phyloP scores from a whole-genome alignment of 2,797 vertebrate genomes.

The Cottoperca gobio region DNA sequence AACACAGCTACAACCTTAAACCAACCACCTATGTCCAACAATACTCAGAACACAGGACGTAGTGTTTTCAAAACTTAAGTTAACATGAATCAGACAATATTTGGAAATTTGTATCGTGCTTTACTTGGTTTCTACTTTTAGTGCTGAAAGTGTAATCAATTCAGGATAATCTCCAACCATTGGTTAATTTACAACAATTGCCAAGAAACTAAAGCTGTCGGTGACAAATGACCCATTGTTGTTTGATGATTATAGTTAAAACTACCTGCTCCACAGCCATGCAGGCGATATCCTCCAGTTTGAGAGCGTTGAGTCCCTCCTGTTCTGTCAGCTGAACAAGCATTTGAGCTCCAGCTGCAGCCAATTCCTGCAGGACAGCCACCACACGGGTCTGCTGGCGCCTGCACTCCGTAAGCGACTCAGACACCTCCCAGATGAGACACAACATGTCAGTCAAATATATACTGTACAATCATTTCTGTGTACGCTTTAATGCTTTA shows the following conservation, averaged over 20 bases:
- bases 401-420: conserved; percentile 90
- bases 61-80: neutral
- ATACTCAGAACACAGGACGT: neutral
- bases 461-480: neutral
- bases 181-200: neutral
- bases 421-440: conserved; percentile 84
- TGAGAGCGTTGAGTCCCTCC: conserved; percentile 88
- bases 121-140: neutral
- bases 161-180: neutral
- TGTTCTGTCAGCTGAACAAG: conserved; percentile 89
- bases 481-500: neutral
- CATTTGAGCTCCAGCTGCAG: conserved; percentile 92
- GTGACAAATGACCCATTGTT: neutral
- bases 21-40: neutral
- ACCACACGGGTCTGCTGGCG: conserved; percentile 93
- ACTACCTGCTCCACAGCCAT: conserved; percentile 92
- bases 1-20: neutral
- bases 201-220: neutral
- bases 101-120: neutral
- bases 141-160: neutral
- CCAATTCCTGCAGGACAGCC: conserved; percentile 94
- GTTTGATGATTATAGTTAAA: neutral
- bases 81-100: neutral
- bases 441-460: neutral
- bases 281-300: conserved; percentile 90